A percentile compares a stretch with the other conserved stretches of the same genome.
Evolutionary conservation across 1,140 invertebrate species (phyloP).

Genomic region (Hyles euphorbiae): DNA sequence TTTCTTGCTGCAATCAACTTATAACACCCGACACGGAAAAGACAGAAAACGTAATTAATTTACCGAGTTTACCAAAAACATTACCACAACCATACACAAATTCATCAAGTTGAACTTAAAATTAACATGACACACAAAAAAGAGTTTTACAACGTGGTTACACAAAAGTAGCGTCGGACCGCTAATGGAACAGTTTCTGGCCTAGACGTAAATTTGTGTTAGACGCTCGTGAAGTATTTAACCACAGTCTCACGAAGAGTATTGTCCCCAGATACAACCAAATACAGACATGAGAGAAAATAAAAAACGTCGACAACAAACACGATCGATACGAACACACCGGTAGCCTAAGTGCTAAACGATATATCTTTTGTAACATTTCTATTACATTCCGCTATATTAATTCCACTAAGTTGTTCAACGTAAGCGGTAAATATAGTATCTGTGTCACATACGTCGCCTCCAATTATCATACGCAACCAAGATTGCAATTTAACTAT

Average conservation of each 20-base stretch:
- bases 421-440: too few species aligned
- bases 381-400: too few species aligned
- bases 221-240: slow-evolving; percentile 19
- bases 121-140: slow-evolving; percentile 4
- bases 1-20: neutral
- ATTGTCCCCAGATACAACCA: slow-evolving; percentile 24
- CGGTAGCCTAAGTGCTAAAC: too few species aligned
- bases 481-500: too few species aligned
- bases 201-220: slow-evolving; percentile 30
- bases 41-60: neutral
- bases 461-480: too few species aligned
- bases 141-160: slow-evolving; percentile 8
- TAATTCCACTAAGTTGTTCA: too few species aligned
- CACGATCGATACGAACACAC: neutral
- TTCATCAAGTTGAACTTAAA: slow-evolving; percentile 4
- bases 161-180: slow-evolving; percentile 27
- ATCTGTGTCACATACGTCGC: too few species aligned
- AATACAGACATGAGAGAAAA: slow-evolving; percentile 6
- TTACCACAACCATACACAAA: slow-evolving; percentile 1
- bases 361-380: too few species aligned
- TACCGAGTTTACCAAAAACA: neutral
- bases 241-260: slow-evolving; percentile 18
- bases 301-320: slow-evolving; percentile 3
- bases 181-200: slow-evolving; percentile 35
- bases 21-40: too few species aligned